A percentile compares a stretch with the other conserved stretches of the same genome.
These are phyloP conservation scores for Myrmecobius fasciatus DNA, from an alignment of 2,113 vertebrate species.

Conservation along the genomic window DNA sequence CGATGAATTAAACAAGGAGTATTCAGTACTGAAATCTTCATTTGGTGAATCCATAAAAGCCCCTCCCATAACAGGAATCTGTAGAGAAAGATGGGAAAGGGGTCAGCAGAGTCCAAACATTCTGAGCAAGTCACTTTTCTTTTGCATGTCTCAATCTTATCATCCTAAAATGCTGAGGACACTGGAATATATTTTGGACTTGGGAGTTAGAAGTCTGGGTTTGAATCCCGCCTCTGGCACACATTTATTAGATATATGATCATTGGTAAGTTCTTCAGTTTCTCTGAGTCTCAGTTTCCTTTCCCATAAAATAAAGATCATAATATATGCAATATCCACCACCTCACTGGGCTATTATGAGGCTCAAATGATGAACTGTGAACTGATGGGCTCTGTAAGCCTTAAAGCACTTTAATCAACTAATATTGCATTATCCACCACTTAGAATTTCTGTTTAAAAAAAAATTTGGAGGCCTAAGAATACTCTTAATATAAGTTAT, in stretches of 20 bases:
- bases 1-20: conserved; percentile 97
- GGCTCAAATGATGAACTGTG: neutral
- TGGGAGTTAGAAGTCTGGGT: neutral
- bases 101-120: neutral
- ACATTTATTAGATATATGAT: neutral
- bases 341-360: neutral
- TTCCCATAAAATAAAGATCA: neutral
- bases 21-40: conserved; percentile 95
- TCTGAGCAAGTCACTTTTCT: neutral
- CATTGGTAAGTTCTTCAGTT: neutral
- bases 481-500: neutral
- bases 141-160: neutral
- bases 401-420: neutral
- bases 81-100: conserved; percentile 68
- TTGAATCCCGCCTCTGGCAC: neutral
- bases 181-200: neutral
- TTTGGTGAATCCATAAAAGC: conserved; percentile 98
- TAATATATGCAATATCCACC: neutral
- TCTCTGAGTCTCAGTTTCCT: neutral
- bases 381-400: neutral
- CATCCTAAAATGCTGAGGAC: neutral
- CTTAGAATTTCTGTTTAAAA: neutral
- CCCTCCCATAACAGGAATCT: conserved; percentile 98
- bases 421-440: neutral
- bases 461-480: neutral